phyloP scores from a whole-genome alignment of 2,888 invertebrate species.

The Drosophila lutescens region DNA sequence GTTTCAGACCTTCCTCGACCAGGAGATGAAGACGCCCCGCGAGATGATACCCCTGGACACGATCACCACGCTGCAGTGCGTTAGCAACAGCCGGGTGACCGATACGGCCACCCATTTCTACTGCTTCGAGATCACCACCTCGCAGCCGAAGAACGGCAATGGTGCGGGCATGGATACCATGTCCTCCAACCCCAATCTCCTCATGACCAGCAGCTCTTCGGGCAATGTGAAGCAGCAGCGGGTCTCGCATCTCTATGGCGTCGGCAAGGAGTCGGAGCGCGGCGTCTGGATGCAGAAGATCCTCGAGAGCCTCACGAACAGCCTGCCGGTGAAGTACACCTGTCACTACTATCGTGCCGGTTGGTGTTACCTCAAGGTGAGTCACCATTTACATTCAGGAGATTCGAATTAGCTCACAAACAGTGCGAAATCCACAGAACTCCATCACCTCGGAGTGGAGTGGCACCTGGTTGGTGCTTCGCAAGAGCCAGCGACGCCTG shows the following conservation, averaged over 20 bases:
- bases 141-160: slow-evolving; percentile 79
- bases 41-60: slow-evolving; percentile 89
- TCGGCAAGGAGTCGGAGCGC: slow-evolving; percentile 83
- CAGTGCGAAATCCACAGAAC: slow-evolving; percentile 55
- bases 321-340: slow-evolving; percentile 88
- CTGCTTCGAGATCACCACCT: slow-evolving; percentile 83
- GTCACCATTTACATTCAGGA: neutral
- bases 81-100: slow-evolving; percentile 84
- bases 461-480: slow-evolving; percentile 92
- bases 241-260: slow-evolving; percentile 84
- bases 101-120: slow-evolving; percentile 84
- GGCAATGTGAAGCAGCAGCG: slow-evolving; percentile 83
- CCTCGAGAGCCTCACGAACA: slow-evolving; percentile 89
- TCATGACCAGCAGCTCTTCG: slow-evolving; percentile 80
- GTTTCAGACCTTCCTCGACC: slow-evolving; percentile 90
- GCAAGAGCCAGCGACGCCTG: slow-evolving; percentile 87
- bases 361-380: slow-evolving; percentile 91
- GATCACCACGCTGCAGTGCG: slow-evolving; percentile 84
- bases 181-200: slow-evolving; percentile 82
- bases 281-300: slow-evolving; percentile 92
- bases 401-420: too few relatives aligned
- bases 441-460: slow-evolving; percentile 86
- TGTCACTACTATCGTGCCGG: slow-evolving; percentile 90
- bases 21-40: slow-evolving; percentile 88
- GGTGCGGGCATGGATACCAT: slow-evolving; percentile 43